phyloP scores from a whole-genome alignment of 2,113 vertebrate genomes.

The Melanotaenia duboulayi region DNA sequence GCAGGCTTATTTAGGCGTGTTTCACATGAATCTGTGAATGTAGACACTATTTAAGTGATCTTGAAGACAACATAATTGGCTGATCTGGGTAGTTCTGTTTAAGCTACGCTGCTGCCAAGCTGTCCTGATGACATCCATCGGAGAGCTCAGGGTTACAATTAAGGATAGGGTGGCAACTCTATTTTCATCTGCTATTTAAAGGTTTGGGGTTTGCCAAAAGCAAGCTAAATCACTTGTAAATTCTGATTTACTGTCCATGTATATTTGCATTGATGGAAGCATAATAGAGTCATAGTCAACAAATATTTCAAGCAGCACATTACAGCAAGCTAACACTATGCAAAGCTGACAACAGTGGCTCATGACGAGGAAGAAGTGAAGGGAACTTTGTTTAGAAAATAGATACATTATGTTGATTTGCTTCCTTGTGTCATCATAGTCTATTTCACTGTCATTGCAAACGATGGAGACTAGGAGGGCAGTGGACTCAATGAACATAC shows the following conservation, averaged over 20 bases:
- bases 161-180: neutral
- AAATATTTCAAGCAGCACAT: neutral
- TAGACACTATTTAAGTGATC: conserved; percentile 32
- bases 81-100: conserved; percentile 6
- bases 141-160: neutral
- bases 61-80: conserved; percentile 27
- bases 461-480: conserved; percentile 63
- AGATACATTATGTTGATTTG: conserved; percentile 41
- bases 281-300: neutral
- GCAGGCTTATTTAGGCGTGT: conserved; percentile 11
- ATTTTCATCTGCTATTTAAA: neutral
- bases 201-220: neutral
- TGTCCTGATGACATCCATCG: neutral
- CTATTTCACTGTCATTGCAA: conserved; percentile 64
- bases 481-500: conserved; percentile 60
- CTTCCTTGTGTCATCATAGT: conserved; percentile 64
- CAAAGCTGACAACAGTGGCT: neutral
- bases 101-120: neutral
- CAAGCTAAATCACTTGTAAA: too few relatives aligned
- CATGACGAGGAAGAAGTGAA: neutral
- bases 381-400: neutral
- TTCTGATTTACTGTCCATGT: too few relatives aligned
- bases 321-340: neutral
- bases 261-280: neutral
- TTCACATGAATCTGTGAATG: conserved; percentile 11